Evolutionary conservation across 2,113 vertebrate species (phyloP).

Genomic region (Corydoras maculifer): DNA sequence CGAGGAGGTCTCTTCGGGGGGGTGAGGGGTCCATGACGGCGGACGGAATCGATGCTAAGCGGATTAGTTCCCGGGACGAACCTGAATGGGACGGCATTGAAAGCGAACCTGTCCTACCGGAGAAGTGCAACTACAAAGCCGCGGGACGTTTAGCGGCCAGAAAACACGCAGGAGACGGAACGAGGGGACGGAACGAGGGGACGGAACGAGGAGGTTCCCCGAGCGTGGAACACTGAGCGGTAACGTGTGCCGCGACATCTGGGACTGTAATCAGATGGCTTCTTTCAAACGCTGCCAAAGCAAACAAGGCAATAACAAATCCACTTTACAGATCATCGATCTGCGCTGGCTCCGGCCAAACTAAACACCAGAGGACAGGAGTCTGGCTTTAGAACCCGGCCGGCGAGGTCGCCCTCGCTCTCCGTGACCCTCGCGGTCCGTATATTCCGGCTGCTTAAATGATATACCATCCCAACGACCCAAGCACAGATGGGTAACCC

Average conservation of each 20-base stretch:
- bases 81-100: constrained; percentile 22
- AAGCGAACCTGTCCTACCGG: constrained; percentile 25
- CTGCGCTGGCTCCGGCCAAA: constrained; percentile 84
- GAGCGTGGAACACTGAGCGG: constrained; percentile 69
- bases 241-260: constrained; percentile 93
- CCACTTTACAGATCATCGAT: constrained; percentile 99
- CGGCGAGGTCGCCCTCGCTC: constrained; percentile 61
- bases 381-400: constrained; percentile 80
- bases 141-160: constrained; percentile 21
- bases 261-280: constrained; percentile 91
- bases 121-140: constrained; percentile 32
- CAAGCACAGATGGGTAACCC: background rate
- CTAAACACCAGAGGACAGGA: constrained; percentile 83
- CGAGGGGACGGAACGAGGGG: constrained; percentile 17
- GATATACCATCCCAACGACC: constrained; percentile 25
- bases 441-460: constrained; percentile 7
- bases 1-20: constrained; percentile 18
- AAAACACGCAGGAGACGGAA: constrained; percentile 18
- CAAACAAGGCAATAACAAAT: constrained; percentile 99
- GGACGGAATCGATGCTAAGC: constrained; percentile 40
- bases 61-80: constrained; percentile 24
- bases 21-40: constrained; percentile 35
- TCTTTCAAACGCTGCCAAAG: constrained; percentile 98
- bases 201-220: constrained; percentile 48
- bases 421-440: constrained; percentile 30